A percentile compares a stretch with the other conserved stretches of the same genome.
Evolutionary conservation across 1,140 invertebrate genomes (phyloP).

Genomic region (Microplitis demolitor): DNA sequence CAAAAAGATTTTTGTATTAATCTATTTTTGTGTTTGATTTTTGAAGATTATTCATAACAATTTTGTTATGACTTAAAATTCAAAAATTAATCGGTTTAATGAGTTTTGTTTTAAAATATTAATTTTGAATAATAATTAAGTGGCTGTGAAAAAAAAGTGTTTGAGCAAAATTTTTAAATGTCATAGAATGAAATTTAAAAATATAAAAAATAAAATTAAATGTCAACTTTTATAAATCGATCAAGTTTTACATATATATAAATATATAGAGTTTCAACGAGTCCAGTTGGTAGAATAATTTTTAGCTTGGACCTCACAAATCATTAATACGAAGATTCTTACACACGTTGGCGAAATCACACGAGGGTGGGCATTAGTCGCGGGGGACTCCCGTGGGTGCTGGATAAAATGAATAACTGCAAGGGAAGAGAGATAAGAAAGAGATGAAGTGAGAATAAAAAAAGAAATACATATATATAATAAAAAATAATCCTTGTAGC

Average conservation of each 20-base stretch:
- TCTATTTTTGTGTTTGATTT: too few relatives aligned
- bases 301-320: slow-evolving; percentile 6
- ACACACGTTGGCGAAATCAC: slow-evolving; percentile 14
- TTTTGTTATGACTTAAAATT: too few relatives aligned
- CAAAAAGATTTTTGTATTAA: too few relatives aligned
- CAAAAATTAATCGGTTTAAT: too few relatives aligned
- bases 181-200: not conserved
- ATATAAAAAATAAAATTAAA: not conserved
- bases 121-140: too few relatives aligned
- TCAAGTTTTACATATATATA: not conserved
- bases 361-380: slow-evolving; percentile 18
- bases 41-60: too few relatives aligned
- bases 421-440: not conserved
- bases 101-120: too few relatives aligned
- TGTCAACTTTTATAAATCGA: not conserved
- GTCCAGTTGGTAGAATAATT: slow-evolving; percentile 5
- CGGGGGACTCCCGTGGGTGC: slow-evolving; percentile 16
- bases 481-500: not conserved
- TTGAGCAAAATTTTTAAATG: not conserved
- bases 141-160: not conserved
- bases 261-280: not conserved
- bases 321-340: not conserved
- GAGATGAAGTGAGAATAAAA: not conserved
- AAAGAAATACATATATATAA: not conserved
- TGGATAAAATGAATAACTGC: slow-evolving; percentile 5